phyloP scores from a whole-genome alignment of 2,888 invertebrate genomes.

The Drosophila merina region DNA sequence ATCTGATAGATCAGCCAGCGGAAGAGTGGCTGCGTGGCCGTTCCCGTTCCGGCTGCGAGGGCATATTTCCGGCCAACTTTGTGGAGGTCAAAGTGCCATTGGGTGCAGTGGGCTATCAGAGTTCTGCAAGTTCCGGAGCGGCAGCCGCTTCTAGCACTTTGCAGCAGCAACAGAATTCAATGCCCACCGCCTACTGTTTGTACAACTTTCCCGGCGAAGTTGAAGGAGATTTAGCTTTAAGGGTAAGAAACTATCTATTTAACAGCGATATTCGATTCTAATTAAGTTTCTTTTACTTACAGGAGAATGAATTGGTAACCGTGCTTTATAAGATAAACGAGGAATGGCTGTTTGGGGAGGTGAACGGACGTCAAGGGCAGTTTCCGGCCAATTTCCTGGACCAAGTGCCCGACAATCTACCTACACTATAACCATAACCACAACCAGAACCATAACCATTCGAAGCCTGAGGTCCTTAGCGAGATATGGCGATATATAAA shows the following conservation, averaged over 20 bases:
- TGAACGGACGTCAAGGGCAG: slow-evolving; percentile 88
- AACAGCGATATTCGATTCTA: background rate
- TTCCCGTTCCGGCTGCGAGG: slow-evolving; percentile 87
- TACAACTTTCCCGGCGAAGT: slow-evolving; percentile 89
- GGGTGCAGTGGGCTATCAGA: slow-evolving; percentile 57
- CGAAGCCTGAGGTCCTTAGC: slow-evolving; percentile 17
- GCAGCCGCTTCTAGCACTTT: slow-evolving; percentile 2
- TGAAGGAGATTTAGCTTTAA: slow-evolving; percentile 85
- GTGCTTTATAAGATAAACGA: slow-evolving; percentile 89
- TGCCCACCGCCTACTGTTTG: slow-evolving; percentile 86
- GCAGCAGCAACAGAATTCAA: slow-evolving; percentile 7
- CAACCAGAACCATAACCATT: slow-evolving; percentile 28
- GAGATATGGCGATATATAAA: slow-evolving; percentile 33
- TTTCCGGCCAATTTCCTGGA: slow-evolving; percentile 92
- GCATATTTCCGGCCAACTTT: slow-evolving; percentile 93
- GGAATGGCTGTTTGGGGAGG: slow-evolving; percentile 92
- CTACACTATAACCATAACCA: slow-evolving; percentile 65
- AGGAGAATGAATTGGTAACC: slow-evolving; percentile 87
- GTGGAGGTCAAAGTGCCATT: slow-evolving; percentile 90
- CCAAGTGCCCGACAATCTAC: slow-evolving; percentile 85
- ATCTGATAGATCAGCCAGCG: slow-evolving; percentile 89
- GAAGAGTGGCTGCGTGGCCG: slow-evolving; percentile 92
- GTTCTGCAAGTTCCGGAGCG: slow-evolving; percentile 6
- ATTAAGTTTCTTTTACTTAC: slow-evolving; percentile 5
- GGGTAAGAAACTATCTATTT: slow-evolving; percentile 81